phyloP scores from a whole-genome alignment of 2,797 vertebrate species.

The Anisognathus igniventris region DNA sequence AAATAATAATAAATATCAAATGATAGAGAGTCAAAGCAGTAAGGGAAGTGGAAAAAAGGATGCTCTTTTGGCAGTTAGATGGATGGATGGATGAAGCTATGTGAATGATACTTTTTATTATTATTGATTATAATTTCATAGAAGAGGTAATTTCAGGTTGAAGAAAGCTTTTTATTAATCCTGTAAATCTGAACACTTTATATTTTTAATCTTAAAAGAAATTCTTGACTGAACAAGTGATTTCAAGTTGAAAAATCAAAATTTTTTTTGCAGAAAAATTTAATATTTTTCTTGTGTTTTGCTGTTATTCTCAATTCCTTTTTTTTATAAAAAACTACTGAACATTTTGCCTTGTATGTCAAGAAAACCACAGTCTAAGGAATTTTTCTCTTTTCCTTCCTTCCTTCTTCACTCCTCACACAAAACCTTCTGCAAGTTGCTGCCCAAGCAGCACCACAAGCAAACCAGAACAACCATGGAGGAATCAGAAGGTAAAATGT shows the following conservation, averaged over 20 bases:
- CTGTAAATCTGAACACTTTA: not conserved
- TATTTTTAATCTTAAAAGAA: not conserved
- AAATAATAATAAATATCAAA: not conserved
- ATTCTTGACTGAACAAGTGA: not conserved
- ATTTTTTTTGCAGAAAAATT: not conserved
- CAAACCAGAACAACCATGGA: not conserved
- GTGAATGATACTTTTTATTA: not conserved
- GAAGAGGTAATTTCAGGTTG: not conserved
- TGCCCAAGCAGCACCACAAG: not conserved
- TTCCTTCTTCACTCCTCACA: rapidly evolving
- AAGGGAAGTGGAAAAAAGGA: not conserved
- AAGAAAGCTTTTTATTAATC: not conserved
- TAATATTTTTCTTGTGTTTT: not conserved
- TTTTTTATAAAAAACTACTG: not conserved
- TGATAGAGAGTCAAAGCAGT: not conserved
- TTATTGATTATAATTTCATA: not conserved
- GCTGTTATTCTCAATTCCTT: not conserved
- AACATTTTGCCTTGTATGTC: not conserved
- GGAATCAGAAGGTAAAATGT: not conserved
- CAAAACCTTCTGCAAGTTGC: not conserved
- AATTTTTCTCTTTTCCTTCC: too few relatives aligned
- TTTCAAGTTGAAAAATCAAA: not conserved
- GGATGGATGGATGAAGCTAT: not conserved
- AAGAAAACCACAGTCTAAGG: not conserved
- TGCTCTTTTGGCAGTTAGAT: not conserved